Evolutionary conservation across 1,140 invertebrate species (phyloP).

Genomic region (Tetramorium simillimum): DNA sequence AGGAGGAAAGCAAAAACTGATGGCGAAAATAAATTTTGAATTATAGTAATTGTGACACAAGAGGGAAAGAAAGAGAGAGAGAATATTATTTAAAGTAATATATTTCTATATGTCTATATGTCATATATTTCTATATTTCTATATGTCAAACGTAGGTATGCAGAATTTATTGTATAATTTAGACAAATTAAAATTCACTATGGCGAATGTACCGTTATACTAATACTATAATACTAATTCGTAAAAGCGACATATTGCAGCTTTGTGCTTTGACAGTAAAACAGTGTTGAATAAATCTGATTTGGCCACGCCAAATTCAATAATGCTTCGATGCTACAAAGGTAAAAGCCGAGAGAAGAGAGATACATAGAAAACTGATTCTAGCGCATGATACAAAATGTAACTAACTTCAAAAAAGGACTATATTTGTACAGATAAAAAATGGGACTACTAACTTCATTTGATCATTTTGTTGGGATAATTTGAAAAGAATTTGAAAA

Average conservation of each 20-base stretch:
- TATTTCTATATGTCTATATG: background rate
- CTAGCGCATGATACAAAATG: background rate
- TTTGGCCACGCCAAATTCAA: conserved; percentile 6
- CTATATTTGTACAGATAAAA: background rate
- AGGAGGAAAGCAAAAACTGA: background rate
- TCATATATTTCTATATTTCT: background rate
- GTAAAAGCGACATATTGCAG: background rate
- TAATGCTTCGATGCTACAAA: conserved; percentile 1
- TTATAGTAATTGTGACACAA: background rate
- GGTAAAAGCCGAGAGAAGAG: background rate
- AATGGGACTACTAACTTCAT: background rate
- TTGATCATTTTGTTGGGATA: background rate
- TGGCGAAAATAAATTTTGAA: background rate
- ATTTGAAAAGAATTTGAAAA: background rate
- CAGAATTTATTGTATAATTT: background rate
- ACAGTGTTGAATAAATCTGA: conserved; percentile 1
- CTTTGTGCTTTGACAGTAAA: conserved; percentile 9
- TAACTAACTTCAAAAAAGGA: background rate
- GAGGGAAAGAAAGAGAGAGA: background rate
- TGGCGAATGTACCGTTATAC: background rate
- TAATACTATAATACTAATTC: background rate
- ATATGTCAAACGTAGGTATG: background rate
- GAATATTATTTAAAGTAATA: background rate
- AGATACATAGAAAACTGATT: background rate
- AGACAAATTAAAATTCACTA: background rate